Conservation (phyloP, 2,888 invertebrate genomes). For the Drosophila villosipedis region DNA sequence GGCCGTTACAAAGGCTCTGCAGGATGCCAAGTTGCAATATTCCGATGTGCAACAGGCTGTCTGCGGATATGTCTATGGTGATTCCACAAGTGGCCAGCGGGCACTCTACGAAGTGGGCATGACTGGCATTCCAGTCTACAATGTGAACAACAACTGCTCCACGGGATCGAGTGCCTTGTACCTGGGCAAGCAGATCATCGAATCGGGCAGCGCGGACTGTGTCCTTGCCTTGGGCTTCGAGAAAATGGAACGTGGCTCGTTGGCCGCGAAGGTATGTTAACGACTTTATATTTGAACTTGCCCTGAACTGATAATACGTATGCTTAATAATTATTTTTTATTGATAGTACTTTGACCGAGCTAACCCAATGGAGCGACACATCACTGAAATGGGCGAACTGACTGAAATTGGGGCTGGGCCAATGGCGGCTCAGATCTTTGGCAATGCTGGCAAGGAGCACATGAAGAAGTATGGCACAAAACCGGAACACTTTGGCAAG, state of each 20-base stretch:
- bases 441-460: conserved; percentile 98
- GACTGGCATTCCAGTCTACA: conserved; percentile 98
- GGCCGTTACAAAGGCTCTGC: conserved; percentile 94
- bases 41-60: conserved; percentile 94
- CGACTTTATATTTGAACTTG: no score
- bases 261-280: conserved; percentile 88
- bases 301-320: neutral
- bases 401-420: conserved; percentile 92
- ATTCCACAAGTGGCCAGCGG: conserved; percentile 97
- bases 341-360: conserved; percentile 90
- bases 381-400: conserved; percentile 93
- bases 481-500: conserved; percentile 96
- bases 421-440: conserved; percentile 97
- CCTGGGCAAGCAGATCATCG: conserved; percentile 96
- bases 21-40: conserved; percentile 92
- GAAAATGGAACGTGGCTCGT: conserved; percentile 98
- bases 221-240: conserved; percentile 98
- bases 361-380: conserved; percentile 95
- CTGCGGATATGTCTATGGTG: conserved; percentile 97
- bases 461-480: conserved; percentile 93
- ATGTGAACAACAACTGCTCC: conserved; percentile 99
- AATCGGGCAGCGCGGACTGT: conserved; percentile 94
- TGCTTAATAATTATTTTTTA: no score
- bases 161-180: conserved; percentile 97
- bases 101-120: conserved; percentile 97